Conservation (phyloP, 2,113 vertebrate species). For the Dendrocopos noguchii region DNA sequence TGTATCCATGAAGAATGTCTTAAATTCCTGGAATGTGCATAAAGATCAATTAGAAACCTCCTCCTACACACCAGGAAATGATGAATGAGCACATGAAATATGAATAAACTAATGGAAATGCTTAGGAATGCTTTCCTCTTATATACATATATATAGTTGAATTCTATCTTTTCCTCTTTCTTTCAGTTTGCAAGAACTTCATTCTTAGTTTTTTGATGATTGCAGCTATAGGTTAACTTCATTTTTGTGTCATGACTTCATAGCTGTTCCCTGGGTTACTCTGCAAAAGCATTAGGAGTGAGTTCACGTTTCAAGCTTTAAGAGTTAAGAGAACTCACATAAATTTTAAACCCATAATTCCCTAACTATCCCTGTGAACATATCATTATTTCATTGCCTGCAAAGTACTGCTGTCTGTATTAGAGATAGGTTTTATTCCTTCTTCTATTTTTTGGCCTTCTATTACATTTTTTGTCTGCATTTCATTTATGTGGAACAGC, state of each 20-base stretch:
- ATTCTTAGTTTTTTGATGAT: background rate
- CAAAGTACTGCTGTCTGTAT: background rate
- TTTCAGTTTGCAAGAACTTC: background rate
- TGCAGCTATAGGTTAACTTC: background rate
- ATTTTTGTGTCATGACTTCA: background rate
- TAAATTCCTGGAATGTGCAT: background rate
- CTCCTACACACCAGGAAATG: background rate
- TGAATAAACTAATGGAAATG: background rate
- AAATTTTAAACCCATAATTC: conserved; percentile 20
- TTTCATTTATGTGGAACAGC: conserved; percentile 20
- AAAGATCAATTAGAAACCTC: background rate
- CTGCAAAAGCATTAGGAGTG: background rate
- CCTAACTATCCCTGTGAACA: background rate
- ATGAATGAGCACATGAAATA: background rate
- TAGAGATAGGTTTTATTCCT: background rate
- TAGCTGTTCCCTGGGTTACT: background rate
- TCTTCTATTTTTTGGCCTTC: background rate
- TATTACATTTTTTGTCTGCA: background rate
- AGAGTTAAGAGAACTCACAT: background rate
- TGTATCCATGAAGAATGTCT: background rate
- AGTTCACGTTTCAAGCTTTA: background rate
- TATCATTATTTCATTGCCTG: background rate
- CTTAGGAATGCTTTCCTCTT: background rate
- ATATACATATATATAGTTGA: too few species aligned
- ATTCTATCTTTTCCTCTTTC: background rate